These are phyloP conservation scores for Girardinichthys multiradiatus DNA, from an alignment of 2,113 vertebrate genomes.

Conservation along the genomic window DNA sequence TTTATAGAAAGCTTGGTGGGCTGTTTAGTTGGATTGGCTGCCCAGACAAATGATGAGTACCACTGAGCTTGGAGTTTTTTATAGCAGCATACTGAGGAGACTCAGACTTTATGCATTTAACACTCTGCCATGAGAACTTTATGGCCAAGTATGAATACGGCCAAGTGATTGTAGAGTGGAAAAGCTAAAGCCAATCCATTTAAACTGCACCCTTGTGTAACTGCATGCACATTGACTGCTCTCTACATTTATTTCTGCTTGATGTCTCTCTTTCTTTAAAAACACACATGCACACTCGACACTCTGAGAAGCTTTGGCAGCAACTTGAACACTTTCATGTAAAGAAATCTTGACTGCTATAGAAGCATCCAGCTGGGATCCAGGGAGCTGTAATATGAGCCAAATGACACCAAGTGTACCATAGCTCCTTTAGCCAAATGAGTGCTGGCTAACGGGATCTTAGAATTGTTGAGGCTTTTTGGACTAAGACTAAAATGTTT, in stretches of 20 bases:
- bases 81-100: conserved; percentile 39
- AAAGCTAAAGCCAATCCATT: conserved; percentile 64
- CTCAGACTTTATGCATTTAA: conserved; percentile 46
- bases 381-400: conserved; percentile 38
- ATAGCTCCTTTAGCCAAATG: conserved; percentile 45
- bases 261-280: conserved; percentile 30
- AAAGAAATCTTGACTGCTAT: conserved; percentile 43
- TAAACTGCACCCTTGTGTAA: conserved; percentile 54
- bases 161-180: conserved; percentile 36
- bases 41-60: conserved; percentile 35
- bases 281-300: conserved; percentile 12
- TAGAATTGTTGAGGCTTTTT: conserved; percentile 49
- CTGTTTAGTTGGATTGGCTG: conserved; percentile 20
- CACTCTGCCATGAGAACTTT: conserved; percentile 40
- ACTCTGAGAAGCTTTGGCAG: conserved; percentile 39
- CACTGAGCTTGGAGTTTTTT: conserved; percentile 27
- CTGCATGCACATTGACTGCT: conserved; percentile 54
- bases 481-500: conserved; percentile 50
- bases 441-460: conserved; percentile 44
- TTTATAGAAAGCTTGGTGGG: conserved; percentile 18
- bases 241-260: conserved; percentile 32
- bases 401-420: conserved; percentile 55
- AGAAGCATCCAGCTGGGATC: conserved; percentile 55
- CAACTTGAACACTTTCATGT: conserved; percentile 51
- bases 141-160: conserved; percentile 38